Percentiles rank a stretch among this genome's conserved stretches.
Evolutionary conservation across 1,140 invertebrate genomes (phyloP).

Genomic region (Diabrotica undecimpunctata): DNA sequence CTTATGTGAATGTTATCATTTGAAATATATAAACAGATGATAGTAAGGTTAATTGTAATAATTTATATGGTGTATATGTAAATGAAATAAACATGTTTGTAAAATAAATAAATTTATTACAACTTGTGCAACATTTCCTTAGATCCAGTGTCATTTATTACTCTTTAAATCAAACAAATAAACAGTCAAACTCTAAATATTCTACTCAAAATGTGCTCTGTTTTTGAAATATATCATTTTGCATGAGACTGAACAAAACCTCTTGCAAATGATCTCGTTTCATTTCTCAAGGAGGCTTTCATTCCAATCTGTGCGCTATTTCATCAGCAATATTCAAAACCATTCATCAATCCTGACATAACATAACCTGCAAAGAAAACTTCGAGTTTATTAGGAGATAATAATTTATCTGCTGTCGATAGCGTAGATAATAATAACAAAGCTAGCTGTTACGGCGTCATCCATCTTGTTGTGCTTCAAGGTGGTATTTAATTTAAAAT

Average conservation of each 20-base stretch:
- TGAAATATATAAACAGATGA: too few species aligned
- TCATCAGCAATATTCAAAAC: constrained; percentile 2
- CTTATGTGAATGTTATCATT: too few species aligned
- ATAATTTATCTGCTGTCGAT: constrained; percentile 2
- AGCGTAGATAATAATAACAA: not conserved
- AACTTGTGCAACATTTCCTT: too few species aligned
- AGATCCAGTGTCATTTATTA: too few species aligned
- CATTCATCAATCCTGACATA: constrained; percentile 2
- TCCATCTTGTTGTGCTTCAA: not conserved
- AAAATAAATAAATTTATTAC: too few species aligned
- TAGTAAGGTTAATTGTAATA: too few species aligned
- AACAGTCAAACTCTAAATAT: too few species aligned
- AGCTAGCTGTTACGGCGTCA: not conserved
- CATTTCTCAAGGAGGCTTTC: constrained; percentile 1
- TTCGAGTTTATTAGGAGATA: not conserved
- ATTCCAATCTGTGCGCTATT: not conserved
- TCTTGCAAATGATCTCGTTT: constrained; percentile 2
- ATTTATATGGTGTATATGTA: too few species aligned
- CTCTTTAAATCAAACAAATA: too few species aligned
- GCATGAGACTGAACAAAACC: not conserved
- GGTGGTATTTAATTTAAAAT: not conserved
- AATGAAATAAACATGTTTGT: too few species aligned
- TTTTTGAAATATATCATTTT: not conserved
- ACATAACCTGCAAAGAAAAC: not conserved
- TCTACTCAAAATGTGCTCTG: not conserved